phyloP scores from a whole-genome alignment of 2,113 vertebrate genomes.

The human region DNA sequence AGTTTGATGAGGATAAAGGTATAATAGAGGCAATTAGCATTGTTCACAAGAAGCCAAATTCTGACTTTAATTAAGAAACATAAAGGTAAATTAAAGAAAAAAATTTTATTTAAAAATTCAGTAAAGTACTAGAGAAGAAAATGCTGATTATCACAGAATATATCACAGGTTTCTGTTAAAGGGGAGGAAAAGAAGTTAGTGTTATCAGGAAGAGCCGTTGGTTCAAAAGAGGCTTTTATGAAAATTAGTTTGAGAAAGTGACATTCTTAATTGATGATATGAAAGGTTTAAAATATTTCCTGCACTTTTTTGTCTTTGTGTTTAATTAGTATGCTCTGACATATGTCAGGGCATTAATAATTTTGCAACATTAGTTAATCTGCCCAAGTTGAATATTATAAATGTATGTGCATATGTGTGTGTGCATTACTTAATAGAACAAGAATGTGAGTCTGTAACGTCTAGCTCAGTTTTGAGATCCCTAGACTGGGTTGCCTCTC shows the following conservation, averaged over 20 bases:
- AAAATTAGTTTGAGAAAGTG: constrained; percentile 51
- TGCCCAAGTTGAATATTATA: not conserved
- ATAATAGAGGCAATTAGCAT: not conserved
- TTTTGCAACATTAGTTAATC: not conserved
- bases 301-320: not conserved
- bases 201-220: not conserved
- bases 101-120: not conserved
- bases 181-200: not conserved
- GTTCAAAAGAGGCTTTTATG: constrained; percentile 34
- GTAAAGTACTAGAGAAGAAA: not conserved
- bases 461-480: constrained; percentile 4
- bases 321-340: not conserved
- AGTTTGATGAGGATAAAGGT: not conserved
- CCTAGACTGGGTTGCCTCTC: not conserved
- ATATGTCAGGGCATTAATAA: not conserved
- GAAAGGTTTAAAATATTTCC: constrained; percentile 21
- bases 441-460: not conserved
- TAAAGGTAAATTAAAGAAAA: not conserved
- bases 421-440: not conserved
- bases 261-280: constrained; percentile 35
- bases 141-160: not conserved
- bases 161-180: not conserved
- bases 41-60: not conserved
- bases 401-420: not conserved
- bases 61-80: not conserved